phyloP scores from a whole-genome alignment of 2,797 vertebrate species.

The Intellagama lesueurii region DNA sequence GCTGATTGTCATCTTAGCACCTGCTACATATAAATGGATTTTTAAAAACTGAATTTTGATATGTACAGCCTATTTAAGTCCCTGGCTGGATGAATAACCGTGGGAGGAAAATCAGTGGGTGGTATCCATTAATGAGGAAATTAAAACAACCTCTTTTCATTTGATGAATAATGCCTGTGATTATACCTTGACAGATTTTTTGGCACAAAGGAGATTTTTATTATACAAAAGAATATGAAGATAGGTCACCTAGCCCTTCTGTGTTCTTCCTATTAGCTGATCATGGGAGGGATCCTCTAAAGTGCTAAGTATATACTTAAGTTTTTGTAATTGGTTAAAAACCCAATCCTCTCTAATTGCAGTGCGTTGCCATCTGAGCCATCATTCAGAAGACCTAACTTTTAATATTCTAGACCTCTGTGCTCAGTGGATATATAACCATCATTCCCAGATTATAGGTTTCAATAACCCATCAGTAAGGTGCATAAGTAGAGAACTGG shows the following conservation, averaged over 20 bases:
- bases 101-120: not conserved
- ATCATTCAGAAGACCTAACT: not conserved
- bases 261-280: not conserved
- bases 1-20: not conserved
- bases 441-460: not conserved
- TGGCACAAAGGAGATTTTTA: not conserved
- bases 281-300: constrained; percentile 16
- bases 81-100: not conserved
- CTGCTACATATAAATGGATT: not conserved
- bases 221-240: not conserved
- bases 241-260: constrained; percentile 4
- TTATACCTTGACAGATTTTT: constrained; percentile 17
- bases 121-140: constrained; percentile 12
- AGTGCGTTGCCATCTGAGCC: not conserved
- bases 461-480: no score
- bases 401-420: not conserved
- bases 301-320: not conserved
- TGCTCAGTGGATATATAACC: not conserved
- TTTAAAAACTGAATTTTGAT: not conserved
- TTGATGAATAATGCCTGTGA: not conserved
- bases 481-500: not conserved
- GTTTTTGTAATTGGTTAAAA: not conserved
- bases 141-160: constrained; percentile 25
- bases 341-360: not conserved
- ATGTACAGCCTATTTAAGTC: not conserved